Conservation (phyloP, 2,888 invertebrate genomes). For the Ctena decussata region DNA sequence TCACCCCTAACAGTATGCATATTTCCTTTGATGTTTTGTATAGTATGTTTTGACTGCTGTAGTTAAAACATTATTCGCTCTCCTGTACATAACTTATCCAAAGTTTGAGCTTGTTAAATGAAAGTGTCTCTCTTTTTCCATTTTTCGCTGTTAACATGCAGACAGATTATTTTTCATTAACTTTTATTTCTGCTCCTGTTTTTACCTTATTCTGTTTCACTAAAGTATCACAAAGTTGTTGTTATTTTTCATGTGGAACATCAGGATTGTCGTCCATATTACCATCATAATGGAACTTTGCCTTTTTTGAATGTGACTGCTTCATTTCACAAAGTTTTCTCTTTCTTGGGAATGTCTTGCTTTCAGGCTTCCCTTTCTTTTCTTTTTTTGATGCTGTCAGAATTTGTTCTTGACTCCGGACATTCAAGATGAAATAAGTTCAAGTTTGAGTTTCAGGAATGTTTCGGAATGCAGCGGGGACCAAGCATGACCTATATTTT, state of each 20-base stretch:
- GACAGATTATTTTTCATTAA: not conserved
- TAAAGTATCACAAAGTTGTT: not conserved
- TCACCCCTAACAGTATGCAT: constrained; percentile 4
- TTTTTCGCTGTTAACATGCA: constrained; percentile 15
- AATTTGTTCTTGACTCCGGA: not conserved
- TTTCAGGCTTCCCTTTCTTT: not conserved
- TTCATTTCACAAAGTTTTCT: not conserved
- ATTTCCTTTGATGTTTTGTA: constrained; percentile 16
- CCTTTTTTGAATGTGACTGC: constrained; percentile 19
- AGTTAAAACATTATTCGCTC: not conserved
- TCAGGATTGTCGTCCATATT: constrained; percentile 9
- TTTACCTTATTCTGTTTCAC: not conserved
- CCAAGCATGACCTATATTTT: constrained; percentile 44
- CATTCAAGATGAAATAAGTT: not conserved
- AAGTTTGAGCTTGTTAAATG: constrained; percentile 34
- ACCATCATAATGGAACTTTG: constrained; percentile 8
- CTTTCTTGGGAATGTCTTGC: constrained; percentile 8
- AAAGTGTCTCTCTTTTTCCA: constrained; percentile 36
- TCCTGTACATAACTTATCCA: constrained; percentile 23
- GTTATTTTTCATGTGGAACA: not conserved
- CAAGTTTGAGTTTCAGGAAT: not conserved
- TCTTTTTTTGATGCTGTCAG: not conserved
- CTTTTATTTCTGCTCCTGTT: too few species aligned
- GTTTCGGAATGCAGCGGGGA: constrained; percentile 15
- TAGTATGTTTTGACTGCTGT: not conserved